Evolutionary conservation across 2,113 vertebrate genomes (phyloP).

Genomic region (Spermophilus dauricus): DNA sequence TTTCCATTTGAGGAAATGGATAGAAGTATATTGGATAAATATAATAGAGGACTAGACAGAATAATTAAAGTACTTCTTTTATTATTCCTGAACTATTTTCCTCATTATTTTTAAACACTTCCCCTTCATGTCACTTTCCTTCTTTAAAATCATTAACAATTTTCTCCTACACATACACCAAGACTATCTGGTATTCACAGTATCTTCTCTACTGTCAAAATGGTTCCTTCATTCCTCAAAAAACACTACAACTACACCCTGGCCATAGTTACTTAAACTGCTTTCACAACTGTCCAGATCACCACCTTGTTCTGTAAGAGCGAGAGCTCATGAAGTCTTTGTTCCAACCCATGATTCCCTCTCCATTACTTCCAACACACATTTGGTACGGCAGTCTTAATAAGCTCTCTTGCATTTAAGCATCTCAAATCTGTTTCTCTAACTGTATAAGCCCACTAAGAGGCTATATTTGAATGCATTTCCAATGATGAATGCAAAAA

Average conservation of each 20-base stretch:
- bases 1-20: neutral
- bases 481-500: neutral
- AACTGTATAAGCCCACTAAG: neutral
- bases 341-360: neutral
- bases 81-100: neutral
- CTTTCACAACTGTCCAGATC: neutral
- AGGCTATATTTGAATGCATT: neutral
- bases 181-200: neutral
- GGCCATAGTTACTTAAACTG: neutral
- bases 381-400: neutral
- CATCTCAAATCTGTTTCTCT: neutral
- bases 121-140: neutral
- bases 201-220: neutral
- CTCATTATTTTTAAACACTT: conserved; percentile 11
- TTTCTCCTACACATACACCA: neutral
- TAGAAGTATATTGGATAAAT: neutral
- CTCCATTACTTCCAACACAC: neutral
- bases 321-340: neutral
- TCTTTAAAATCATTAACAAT: conserved; percentile 36
- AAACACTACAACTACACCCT: neutral
- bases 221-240: neutral
- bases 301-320: neutral
- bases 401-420: neutral
- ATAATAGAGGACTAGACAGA: neutral
- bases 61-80: neutral